phyloP scores from a whole-genome alignment of 2,113 vertebrate species.

The Gorilla gorilla region DNA sequence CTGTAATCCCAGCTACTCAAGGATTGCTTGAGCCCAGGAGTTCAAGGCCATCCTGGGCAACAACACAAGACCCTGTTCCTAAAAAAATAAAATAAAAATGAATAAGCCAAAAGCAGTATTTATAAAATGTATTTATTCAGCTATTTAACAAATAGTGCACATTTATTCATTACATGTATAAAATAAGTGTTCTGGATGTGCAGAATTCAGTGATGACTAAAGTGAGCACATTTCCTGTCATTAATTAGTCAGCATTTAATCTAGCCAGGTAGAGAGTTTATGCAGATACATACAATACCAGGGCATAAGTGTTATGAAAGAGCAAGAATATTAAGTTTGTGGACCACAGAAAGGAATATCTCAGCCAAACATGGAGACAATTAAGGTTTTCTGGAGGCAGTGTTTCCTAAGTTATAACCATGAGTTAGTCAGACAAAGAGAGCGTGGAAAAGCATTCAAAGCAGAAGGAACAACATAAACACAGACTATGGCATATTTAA shows the following conservation, averaged over 20 bases:
- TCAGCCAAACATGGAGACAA: neutral
- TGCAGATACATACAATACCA: neutral
- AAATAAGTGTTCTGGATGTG: neutral
- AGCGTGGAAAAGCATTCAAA: neutral
- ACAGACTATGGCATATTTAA: neutral
- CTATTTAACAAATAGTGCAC: neutral
- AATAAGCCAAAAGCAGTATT: neutral
- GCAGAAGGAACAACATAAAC: neutral
- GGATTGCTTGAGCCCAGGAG: neutral
- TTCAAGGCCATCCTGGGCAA: neutral
- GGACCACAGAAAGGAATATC: neutral
- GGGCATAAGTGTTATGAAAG: neutral
- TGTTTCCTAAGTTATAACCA: neutral
- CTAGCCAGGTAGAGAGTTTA: neutral
- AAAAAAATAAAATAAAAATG: neutral
- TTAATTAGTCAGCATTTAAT: neutral
- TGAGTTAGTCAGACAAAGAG: neutral
- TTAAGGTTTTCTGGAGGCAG: neutral
- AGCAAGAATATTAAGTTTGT: neutral
- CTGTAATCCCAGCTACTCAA: neutral
- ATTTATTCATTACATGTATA: neutral
- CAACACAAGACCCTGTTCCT: neutral
- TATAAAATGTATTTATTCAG: neutral
- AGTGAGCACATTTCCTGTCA: neutral
- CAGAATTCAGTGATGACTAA: neutral